phyloP scores from a whole-genome alignment of 2,888 invertebrate genomes.

The Drosophila testacea region DNA sequence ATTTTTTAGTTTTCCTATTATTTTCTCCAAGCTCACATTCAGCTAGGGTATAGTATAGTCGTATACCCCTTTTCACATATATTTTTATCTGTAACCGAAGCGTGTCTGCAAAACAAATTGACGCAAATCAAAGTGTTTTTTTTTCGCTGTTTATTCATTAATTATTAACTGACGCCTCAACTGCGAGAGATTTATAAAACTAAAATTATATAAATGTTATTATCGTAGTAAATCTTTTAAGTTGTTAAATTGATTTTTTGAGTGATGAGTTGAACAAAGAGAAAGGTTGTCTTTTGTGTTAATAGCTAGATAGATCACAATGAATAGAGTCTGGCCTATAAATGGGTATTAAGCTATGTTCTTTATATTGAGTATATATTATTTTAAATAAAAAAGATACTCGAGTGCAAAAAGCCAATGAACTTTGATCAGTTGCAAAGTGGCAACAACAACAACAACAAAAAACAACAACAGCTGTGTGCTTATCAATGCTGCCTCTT shows the following conservation, averaged over 20 bases:
- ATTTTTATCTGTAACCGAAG: conserved; percentile 25
- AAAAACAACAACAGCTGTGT: conserved; percentile 11
- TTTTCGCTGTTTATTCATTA: conserved; percentile 49
- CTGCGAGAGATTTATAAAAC: conserved; percentile 4
- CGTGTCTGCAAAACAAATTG: conserved; percentile 60
- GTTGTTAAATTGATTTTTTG: conserved; percentile 55
- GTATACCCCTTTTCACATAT: neutral
- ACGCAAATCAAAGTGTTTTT: conserved; percentile 50
- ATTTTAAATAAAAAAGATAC: neutral
- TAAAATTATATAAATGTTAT: conserved; percentile 18
- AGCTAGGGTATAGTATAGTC: conserved; percentile 1
- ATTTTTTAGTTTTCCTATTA: too few relatives aligned
- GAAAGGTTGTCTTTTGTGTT: conserved; percentile 4
- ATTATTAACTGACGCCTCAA: conserved; percentile 43
- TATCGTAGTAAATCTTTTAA: conserved; percentile 24
- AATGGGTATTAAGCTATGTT: neutral
- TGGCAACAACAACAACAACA: neutral
- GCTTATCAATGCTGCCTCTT: conserved; percentile 52
- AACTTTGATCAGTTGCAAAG: conserved; percentile 29
- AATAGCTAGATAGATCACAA: neutral
- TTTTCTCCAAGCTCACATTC: neutral
- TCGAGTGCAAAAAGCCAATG: conserved; percentile 37
- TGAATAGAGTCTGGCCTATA: neutral
- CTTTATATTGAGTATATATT: neutral
- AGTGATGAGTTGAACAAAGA: conserved; percentile 17